A percentile compares a stretch with the other conserved stretches of the same genome.
phyloP scores from a whole-genome alignment of 1,140 invertebrate genomes.

The Lethrus apterus region DNA sequence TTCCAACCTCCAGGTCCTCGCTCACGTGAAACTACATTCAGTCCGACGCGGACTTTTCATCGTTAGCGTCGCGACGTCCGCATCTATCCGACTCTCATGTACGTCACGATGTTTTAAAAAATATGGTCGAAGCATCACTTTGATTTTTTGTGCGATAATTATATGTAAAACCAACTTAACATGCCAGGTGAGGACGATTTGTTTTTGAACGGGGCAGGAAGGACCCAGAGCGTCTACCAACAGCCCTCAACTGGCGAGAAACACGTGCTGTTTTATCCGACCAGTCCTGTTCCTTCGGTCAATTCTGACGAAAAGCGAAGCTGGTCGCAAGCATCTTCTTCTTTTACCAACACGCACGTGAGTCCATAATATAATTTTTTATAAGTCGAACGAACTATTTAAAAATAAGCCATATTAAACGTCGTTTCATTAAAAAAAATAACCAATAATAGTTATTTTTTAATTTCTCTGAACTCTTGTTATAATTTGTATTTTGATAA shows the following conservation, averaged over 20 bases:
- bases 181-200: constrained; percentile 34
- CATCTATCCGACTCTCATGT: background rate
- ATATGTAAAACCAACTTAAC: constrained; percentile 8
- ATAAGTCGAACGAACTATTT: no score
- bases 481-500: no score
- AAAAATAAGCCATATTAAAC: no score
- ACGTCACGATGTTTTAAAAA: background rate
- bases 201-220: constrained; percentile 33
- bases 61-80: constrained; percentile 1
- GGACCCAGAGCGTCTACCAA: constrained; percentile 37
- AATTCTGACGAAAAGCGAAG: constrained; percentile 33
- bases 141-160: background rate
- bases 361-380: constrained; percentile 17
- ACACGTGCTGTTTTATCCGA: constrained; percentile 41
- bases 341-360: constrained; percentile 27
- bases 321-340: constrained; percentile 34
- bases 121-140: background rate
- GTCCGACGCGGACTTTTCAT: constrained; percentile 17
- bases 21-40: constrained; percentile 16
- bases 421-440: no score
- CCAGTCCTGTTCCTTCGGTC: constrained; percentile 36
- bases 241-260: constrained; percentile 39
- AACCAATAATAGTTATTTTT: no score
- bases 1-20: background rate
- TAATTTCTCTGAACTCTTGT: no score